Percentiles rank a stretch among this genome's conserved stretches.
phyloP scores from a whole-genome alignment of 2,888 invertebrate genomes.

The Epinotia nisella region DNA sequence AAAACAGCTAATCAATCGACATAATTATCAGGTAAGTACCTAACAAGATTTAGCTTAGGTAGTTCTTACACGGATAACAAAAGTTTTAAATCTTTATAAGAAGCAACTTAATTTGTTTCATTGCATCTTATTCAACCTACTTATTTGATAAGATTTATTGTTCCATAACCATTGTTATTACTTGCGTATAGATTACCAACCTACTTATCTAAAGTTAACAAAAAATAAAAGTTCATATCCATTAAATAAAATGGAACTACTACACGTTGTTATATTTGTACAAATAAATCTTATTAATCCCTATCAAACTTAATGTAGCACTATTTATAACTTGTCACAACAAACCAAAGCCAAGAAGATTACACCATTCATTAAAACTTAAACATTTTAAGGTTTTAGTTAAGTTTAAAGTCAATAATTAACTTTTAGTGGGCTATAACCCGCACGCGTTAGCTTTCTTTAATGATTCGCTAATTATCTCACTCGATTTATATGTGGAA shows the following conservation, averaged over 20 bases:
- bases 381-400: constrained; percentile 35
- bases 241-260: constrained; percentile 21
- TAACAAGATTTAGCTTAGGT: background rate
- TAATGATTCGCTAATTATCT: constrained; percentile 73
- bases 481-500: constrained; percentile 47
- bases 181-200: background rate
- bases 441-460: constrained; percentile 65
- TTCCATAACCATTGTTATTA: background rate
- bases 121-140: background rate
- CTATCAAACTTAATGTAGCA: constrained; percentile 31
- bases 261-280: constrained; percentile 26
- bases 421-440: constrained; percentile 62
- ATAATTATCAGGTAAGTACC: too few species aligned
- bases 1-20: background rate
- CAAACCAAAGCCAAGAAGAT: constrained; percentile 22
- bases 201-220: constrained; percentile 7
- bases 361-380: constrained; percentile 34
- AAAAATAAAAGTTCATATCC: constrained; percentile 20
- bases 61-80: background rate
- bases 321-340: constrained; percentile 22
- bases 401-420: constrained; percentile 48
- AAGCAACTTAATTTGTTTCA: background rate
- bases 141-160: background rate
- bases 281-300: constrained; percentile 35
- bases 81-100: background rate